Base-by-base conservation (phyloP, 2,888 invertebrate species). In the Orthosia gracilis region DNA sequence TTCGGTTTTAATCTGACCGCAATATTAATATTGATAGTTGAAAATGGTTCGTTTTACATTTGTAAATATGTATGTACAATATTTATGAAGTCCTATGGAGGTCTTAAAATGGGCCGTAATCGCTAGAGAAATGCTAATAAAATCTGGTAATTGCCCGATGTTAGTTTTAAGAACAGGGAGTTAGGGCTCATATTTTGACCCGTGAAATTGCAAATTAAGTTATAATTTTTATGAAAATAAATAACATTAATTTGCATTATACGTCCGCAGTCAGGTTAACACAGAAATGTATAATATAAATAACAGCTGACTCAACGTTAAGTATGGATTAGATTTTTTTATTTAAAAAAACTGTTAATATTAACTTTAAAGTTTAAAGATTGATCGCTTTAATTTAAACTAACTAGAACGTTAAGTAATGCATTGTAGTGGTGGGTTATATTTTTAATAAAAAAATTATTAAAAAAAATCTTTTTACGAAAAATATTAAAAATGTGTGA, bases 381-480 rank as follows among this genome's bases (percentile, higher is more conserved):
- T 88, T 87, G 89, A 89, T 92, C 91, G 94, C 94, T 95, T 94
- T 93, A 92, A 92, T 93, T 93, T 92, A 92, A 91, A 91, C 80
- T 92, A 85, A 89, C 87, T 89, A 91, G 87, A 91, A 89, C 74
- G 84, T 77, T 94, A 94, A 94, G 92, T 40, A 91, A 91, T 91
- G 91, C 91, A 90, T 90, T 93, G 92, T 94, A 93, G 90, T 92
- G 93, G 89, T 92, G 92, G 89, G 90, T 92, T 93, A 92, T 92
- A 90, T 90, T 89, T 84, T 85, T 81, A 82, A 79, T 79, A 47
- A 52, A 55, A 71, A 49, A n/a, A 57, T 45, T 54, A 45, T 18
- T 31, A 18, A 50, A 40, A 12, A 50, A 23, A n/a, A 21, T 11
- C 4, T 26, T 77, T 54, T 31, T 66, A 52, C n/a, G 13, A 23